Conservation (phyloP, 2,797 vertebrate genomes). For the Pteronotus mesoamericanus region DNA sequence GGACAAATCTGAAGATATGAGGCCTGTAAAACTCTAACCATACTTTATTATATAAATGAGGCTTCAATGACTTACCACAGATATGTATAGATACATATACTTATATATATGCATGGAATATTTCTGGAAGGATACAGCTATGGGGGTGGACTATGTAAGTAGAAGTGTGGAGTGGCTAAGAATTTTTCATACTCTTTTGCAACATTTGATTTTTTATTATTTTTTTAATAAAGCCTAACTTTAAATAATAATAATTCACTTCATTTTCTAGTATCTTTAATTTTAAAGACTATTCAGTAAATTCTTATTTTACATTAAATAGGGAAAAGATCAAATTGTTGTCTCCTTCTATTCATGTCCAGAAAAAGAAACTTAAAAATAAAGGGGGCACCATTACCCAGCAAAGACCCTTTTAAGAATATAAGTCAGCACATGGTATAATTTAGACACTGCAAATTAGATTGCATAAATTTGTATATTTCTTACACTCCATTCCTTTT, state of each 20-base stretch:
- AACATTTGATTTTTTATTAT: constrained; percentile 23
- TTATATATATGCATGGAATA: background rate
- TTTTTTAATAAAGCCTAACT: constrained; percentile 21
- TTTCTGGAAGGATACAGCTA: background rate
- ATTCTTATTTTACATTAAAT: background rate
- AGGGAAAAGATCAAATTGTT: background rate
- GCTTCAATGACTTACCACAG: background rate
- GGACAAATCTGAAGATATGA: background rate
- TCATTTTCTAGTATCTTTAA: constrained; percentile 42
- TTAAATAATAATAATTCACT: constrained; percentile 14
- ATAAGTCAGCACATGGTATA: background rate
- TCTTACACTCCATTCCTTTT: background rate
- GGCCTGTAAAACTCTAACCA: background rate
- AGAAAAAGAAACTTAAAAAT: constrained; percentile 36
- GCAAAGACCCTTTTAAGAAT: background rate
- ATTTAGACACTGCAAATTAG: background rate
- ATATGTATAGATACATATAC: background rate
- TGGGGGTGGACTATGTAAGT: background rate
- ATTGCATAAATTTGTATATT: constrained; percentile 26
- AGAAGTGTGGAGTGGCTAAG: background rate
- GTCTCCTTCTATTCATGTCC: background rate
- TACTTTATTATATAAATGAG: background rate
- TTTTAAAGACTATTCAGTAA: constrained; percentile 37
- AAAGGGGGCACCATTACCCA: background rate
- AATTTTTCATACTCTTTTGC: background rate